Percentiles rank a stretch among this genome's conserved stretches.
phyloP scores from a whole-genome alignment of 2,113 vertebrate species.

The Capricornis sumatraensis region DNA sequence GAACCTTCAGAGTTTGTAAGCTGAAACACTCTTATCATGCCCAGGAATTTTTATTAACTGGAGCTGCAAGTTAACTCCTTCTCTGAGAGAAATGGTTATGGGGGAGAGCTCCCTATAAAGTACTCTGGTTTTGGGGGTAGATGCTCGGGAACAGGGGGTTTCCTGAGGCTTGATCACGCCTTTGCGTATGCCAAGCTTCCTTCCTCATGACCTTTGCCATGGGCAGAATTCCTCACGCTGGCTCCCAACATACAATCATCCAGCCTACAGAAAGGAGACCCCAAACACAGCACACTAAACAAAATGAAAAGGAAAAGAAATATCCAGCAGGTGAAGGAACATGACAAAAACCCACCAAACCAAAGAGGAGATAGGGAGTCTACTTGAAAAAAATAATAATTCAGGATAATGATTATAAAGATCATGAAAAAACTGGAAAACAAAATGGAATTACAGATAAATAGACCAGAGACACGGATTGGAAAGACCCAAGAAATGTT shows the following conservation, averaged over 20 bases:
- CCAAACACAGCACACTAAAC: neutral
- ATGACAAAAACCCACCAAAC: neutral
- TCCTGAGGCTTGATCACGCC: too few relatives aligned
- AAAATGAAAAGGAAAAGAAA: neutral
- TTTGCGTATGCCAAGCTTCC: too few relatives aligned
- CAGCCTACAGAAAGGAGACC: neutral
- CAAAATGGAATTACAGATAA: neutral
- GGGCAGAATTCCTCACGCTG: too few relatives aligned
- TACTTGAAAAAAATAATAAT: neutral
- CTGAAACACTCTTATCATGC: too few relatives aligned
- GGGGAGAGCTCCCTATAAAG: too few relatives aligned
- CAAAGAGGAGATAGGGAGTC: neutral
- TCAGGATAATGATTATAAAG: neutral
- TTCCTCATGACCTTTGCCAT: too few relatives aligned
- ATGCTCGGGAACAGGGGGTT: too few relatives aligned
- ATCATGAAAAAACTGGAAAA: neutral
- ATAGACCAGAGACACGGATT: neutral
- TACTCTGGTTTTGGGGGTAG: too few relatives aligned
- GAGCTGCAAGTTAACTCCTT: too few relatives aligned
- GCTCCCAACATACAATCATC: neutral
- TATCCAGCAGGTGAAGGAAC: neutral
- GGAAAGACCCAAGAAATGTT: neutral
- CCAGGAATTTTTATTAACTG: too few relatives aligned
- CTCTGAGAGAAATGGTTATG: too few relatives aligned
- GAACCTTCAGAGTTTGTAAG: too few relatives aligned